These are phyloP conservation scores for Spisula subtruncata DNA, from an alignment of 2,888 invertebrate species.

Conservation along the genomic window DNA sequence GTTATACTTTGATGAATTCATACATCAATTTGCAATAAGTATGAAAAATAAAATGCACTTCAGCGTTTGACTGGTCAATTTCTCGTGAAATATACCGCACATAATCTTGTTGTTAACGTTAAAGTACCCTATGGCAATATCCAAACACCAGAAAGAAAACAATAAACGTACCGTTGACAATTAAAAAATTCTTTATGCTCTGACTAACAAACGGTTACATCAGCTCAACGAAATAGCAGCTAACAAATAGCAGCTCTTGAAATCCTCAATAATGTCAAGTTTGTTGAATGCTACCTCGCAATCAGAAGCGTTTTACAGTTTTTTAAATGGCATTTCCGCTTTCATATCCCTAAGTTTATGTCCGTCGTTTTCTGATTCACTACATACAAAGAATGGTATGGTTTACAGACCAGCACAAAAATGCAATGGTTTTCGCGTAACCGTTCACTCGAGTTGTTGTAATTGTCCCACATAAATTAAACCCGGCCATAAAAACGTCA, in stretches of 20 bases:
- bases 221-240: background rate
- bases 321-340: constrained; percentile 68
- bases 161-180: too few species aligned
- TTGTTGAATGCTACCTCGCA: constrained; percentile 46
- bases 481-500: constrained; percentile 70
- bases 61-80: too few species aligned
- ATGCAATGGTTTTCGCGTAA: constrained; percentile 52
- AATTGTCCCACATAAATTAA: constrained; percentile 71
- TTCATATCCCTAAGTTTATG: constrained; percentile 68
- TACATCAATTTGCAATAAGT: too few species aligned
- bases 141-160: too few species aligned
- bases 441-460: constrained; percentile 54
- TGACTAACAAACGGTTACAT: too few species aligned
- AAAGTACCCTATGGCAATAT: too few species aligned
- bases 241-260: background rate
- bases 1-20: too few species aligned
- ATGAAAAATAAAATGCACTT: too few species aligned
- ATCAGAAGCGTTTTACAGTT: constrained; percentile 63
- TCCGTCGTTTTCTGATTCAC: constrained; percentile 65
- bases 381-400: constrained; percentile 61
- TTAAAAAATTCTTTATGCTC: too few species aligned
- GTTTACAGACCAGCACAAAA: constrained; percentile 43
- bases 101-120: too few species aligned
- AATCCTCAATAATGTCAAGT: constrained; percentile 47
- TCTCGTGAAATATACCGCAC: too few species aligned